Percentiles rank a stretch among this genome's conserved stretches.
Evolutionary conservation across 2,797 vertebrate species (phyloP).

Genomic region (Helarctos malayanus): DNA sequence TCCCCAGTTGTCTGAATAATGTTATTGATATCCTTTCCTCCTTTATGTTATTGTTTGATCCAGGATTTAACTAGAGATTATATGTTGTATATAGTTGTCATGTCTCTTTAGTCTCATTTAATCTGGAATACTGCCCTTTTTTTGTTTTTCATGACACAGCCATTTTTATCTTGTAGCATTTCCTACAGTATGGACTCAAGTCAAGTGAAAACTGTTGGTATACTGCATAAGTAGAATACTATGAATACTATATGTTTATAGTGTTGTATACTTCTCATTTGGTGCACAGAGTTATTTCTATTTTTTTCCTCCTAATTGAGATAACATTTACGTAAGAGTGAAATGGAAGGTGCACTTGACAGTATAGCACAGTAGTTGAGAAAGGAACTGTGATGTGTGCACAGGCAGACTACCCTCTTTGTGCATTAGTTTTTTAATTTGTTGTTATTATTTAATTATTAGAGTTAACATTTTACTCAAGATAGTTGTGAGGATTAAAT

Average conservation of each 20-base stretch:
- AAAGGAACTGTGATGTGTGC: background rate
- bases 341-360: background rate
- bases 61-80: conserved; percentile 11
- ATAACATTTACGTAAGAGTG: background rate
- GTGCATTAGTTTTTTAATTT: background rate
- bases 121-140: background rate
- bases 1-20: background rate
- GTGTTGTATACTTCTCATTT: background rate
- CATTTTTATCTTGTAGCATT: conserved; percentile 5
- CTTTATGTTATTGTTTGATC: background rate
- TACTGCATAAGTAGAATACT: background rate
- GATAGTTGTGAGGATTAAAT: background rate
- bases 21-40: background rate
- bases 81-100: background rate
- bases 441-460: background rate
- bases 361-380: background rate
- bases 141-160: background rate
- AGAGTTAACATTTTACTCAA: background rate
- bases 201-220: background rate
- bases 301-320: background rate
- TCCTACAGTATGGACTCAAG: background rate
- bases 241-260: background rate
- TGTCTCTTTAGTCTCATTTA: background rate
- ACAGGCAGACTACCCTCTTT: background rate
- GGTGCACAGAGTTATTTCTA: background rate